These are phyloP conservation scores for Gallinago jamesoni DNA, from an alignment of 2,113 vertebrate genomes.

Conservation along the genomic window DNA sequence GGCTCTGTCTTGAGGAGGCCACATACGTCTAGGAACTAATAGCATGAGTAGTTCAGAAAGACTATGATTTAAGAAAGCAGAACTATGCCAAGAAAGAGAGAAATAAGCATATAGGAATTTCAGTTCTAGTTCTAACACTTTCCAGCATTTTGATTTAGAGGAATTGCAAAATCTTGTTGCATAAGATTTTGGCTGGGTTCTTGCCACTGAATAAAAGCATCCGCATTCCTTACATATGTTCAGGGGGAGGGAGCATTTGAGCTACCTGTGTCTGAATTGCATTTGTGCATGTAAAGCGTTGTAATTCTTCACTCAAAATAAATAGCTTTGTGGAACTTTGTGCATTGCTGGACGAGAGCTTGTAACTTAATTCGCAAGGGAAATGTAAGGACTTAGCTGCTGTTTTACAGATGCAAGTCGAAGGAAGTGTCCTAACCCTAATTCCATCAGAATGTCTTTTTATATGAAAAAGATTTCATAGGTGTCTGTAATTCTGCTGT, in stretches of 20 bases:
- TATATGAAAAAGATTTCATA: background rate
- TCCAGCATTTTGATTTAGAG: background rate
- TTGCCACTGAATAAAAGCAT: background rate
- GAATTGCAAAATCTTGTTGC: background rate
- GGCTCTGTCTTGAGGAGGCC: background rate
- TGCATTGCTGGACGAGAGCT: background rate
- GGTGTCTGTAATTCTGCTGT: background rate
- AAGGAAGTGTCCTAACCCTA: background rate
- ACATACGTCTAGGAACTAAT: background rate
- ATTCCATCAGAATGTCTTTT: background rate
- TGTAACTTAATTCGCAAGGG: background rate
- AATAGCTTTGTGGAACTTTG: background rate
- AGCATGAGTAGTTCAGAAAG: background rate
- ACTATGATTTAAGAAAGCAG: background rate
- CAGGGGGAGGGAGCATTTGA: background rate
- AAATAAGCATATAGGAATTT: background rate
- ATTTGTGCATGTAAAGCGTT: background rate
- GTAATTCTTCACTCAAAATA: background rate
- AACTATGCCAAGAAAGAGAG: background rate
- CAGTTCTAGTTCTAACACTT: background rate
- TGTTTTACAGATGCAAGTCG: background rate
- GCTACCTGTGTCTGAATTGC: background rate
- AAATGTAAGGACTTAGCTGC: background rate
- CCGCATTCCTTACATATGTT: background rate
- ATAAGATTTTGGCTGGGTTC: background rate